Percentiles rank a stretch among this genome's conserved stretches.
phyloP scores from a whole-genome alignment of 2,888 invertebrate genomes.

The Chloroclystis v-ata region DNA sequence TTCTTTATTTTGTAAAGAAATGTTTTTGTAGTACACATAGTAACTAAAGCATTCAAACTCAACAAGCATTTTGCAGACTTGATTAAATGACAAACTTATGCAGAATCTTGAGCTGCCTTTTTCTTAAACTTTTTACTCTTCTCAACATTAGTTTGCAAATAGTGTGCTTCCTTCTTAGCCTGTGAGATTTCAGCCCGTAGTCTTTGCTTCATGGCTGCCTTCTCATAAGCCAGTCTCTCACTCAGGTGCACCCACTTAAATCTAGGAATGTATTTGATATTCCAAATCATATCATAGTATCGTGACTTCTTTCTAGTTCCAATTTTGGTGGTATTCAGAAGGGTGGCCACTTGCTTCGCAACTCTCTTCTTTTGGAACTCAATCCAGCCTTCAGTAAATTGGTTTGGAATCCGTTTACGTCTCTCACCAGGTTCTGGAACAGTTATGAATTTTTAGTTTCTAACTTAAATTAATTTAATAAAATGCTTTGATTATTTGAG shows the following conservation, averaged over 20 bases:
- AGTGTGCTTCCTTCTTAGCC: conserved; percentile 93
- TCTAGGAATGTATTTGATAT: conserved; percentile 94
- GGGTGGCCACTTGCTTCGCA: conserved; percentile 90
- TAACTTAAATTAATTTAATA: too few relatives aligned
- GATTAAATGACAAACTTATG: too few relatives aligned
- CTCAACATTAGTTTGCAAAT: conserved; percentile 90
- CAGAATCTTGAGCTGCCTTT: conserved; percentile 34
- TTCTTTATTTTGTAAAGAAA: conserved; percentile 4
- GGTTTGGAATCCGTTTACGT: conserved; percentile 77
- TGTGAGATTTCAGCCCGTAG: conserved; percentile 91
- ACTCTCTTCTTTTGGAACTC: conserved; percentile 93
- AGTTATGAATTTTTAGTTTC: too few relatives aligned
- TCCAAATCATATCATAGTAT: conserved; percentile 96
- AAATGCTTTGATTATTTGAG: too few relatives aligned
- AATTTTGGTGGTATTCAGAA: conserved; percentile 92
- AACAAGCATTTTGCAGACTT: too few relatives aligned
- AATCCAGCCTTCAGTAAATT: conserved; percentile 96
- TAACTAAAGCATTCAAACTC: too few relatives aligned
- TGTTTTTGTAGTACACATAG: too few relatives aligned
- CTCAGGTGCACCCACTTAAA: conserved; percentile 98
- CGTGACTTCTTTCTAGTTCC: conserved; percentile 90
- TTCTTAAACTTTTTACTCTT: conserved; percentile 83
- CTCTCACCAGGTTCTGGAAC: conserved; percentile 67
- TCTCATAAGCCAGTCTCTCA: conserved; percentile 95
- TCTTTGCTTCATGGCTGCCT: conserved; percentile 91